Conservation (phyloP, 1,140 invertebrate genomes). For the Artemia franciscana region DNA sequence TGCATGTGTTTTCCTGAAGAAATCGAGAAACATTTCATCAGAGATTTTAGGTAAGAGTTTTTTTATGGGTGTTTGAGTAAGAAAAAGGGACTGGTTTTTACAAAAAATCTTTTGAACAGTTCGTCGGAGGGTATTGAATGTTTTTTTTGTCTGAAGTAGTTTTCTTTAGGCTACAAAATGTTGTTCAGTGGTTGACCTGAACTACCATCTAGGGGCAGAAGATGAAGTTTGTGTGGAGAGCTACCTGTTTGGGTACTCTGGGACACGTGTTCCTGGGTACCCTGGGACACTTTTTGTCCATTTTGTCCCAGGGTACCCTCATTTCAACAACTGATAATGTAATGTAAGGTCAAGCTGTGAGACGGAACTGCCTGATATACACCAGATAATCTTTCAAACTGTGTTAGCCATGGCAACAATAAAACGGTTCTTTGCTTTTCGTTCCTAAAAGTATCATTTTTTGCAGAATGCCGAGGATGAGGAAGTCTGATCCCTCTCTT, state of each 20-base stretch:
- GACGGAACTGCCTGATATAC: neutral
- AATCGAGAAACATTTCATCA: neutral
- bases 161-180: neutral
- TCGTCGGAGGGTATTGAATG: neutral
- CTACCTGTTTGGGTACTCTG: neutral
- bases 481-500: neutral
- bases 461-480: neutral
- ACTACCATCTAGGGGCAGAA: neutral
- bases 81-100: neutral
- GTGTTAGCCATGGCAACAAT: neutral
- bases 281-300: neutral
- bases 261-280: neutral
- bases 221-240: neutral
- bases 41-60: neutral
- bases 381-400: neutral
- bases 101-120: neutral
- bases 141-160: neutral
- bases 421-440: neutral
- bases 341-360: neutral
- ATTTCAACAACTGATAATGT: neutral
- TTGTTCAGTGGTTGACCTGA: neutral
- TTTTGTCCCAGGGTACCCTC: neutral
- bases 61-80: neutral
- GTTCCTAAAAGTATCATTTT: neutral
- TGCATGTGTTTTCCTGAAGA: too few species aligned